These are phyloP conservation scores for Patiria miniata DNA, from an alignment of 35 echinoderm and acorn worm genomes.

Conservation along the genomic window DNA sequence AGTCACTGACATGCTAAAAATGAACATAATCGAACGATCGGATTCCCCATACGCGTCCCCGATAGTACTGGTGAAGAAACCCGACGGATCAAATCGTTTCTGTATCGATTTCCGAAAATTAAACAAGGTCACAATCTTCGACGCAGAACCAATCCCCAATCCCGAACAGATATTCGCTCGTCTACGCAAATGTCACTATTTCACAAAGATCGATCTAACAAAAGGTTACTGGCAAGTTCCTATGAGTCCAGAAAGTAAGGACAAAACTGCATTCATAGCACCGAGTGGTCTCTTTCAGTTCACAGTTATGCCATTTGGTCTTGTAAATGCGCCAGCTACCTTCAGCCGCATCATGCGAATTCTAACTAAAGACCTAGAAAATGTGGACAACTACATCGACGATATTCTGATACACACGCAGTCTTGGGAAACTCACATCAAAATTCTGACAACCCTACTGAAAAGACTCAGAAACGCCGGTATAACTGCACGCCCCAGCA, in stretches of 20 bases:
- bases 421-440: conserved; percentile 47
- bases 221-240: conserved; percentile 70
- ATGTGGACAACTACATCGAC: conserved; percentile 52
- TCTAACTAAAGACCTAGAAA: conserved; percentile 17
- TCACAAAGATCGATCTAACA: conserved; percentile 53
- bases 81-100: no score
- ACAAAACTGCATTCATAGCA: conserved; percentile 36
- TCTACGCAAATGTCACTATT: conserved; percentile 49
- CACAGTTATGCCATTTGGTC: conserved; percentile 52
- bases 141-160: conserved; percentile 55
- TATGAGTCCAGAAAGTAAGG: neutral
- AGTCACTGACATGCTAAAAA: conserved; percentile 37
- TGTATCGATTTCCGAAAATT: no score
- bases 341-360: conserved; percentile 61
- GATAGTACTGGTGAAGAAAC: no score
- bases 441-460: neutral
- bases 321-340: conserved; percentile 56
- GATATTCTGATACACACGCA: conserved; percentile 56
- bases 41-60: conserved; percentile 49
- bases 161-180: conserved; percentile 55
- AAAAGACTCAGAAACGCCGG: conserved; percentile 32
- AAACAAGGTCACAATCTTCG: conserved; percentile 50
- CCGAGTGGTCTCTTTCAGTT: conserved; percentile 49
- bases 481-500: conserved; percentile 45
- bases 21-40: conserved; percentile 56